Evolutionary conservation across 2,888 invertebrate genomes (phyloP).

Genomic region (Nephrocerus scutellatus): DNA sequence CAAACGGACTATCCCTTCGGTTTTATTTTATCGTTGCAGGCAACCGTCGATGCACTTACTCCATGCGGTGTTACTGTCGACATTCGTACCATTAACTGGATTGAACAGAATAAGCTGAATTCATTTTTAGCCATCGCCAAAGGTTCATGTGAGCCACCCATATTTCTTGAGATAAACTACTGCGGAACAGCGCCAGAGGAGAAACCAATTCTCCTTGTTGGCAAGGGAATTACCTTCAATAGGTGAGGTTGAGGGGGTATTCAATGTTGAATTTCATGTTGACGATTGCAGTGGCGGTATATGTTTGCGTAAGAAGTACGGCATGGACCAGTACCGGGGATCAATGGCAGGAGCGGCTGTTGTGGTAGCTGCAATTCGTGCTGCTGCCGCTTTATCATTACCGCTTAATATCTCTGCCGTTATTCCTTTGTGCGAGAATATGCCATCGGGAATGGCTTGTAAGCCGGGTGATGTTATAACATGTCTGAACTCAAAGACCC

Average conservation of each 20-base stretch:
- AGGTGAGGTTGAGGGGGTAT: too few species aligned
- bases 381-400: slow-evolving; percentile 47
- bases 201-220: slow-evolving; percentile 50
- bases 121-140: slow-evolving; percentile 40
- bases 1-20: too few species aligned
- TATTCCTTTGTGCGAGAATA: slow-evolving; percentile 36
- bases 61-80: slow-evolving; percentile 47
- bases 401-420: slow-evolving; percentile 47
- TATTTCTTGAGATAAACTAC: slow-evolving; percentile 51
- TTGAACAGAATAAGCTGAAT: slow-evolving; percentile 49
- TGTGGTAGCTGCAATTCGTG: slow-evolving; percentile 48
- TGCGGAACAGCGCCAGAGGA: slow-evolving; percentile 37
- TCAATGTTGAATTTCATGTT: too few species aligned
- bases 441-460: slow-evolving; percentile 50
- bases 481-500: slow-evolving; percentile 49
- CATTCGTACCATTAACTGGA: slow-evolving; percentile 48
- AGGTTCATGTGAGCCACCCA: slow-evolving; percentile 47
- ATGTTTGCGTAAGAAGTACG: slow-evolving; percentile 16
- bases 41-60: slow-evolving; percentile 53
- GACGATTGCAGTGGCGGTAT: slow-evolving; percentile 27
- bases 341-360: slow-evolving; percentile 56
- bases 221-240: slow-evolving; percentile 51
- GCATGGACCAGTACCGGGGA: slow-evolving; percentile 34
- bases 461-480: slow-evolving; percentile 43
- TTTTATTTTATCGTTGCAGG: too few species aligned